These are phyloP conservation scores for Mesoclemmys tuberculata DNA, from an alignment of 2,113 vertebrate genomes.

Conservation along the genomic window DNA sequence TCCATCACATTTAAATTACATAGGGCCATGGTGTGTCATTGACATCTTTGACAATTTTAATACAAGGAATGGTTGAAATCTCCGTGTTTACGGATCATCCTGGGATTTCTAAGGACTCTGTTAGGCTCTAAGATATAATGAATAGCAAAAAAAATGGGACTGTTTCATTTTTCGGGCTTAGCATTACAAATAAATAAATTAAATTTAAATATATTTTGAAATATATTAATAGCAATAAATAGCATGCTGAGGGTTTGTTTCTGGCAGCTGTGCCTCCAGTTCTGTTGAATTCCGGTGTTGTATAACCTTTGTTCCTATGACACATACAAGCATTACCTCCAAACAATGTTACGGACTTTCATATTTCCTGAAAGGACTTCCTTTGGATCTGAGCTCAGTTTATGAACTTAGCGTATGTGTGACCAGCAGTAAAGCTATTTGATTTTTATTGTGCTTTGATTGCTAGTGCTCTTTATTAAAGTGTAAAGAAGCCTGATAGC, in stretches of 20 bases:
- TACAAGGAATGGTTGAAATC: conserved; percentile 64
- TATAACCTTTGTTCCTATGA: neutral
- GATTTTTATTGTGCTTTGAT: neutral
- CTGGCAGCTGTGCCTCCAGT: fast-evolving
- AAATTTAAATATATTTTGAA: neutral
- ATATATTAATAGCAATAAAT: neutral
- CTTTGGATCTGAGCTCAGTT: neutral
- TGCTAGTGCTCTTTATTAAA: neutral
- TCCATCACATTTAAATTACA: conserved; percentile 61
- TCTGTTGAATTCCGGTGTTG: neutral
- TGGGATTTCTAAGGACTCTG: conserved; percentile 64
- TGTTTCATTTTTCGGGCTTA: conserved; percentile 6
- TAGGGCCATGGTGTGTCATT: conserved; percentile 19
- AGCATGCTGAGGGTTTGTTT: neutral
- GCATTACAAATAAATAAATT: conserved; percentile 12
- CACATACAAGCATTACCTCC: fast-evolving
- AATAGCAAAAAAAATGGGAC: conserved; percentile 34
- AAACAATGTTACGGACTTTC: neutral
- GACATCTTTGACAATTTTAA: conserved; percentile 72
- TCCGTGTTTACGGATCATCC: conserved; percentile 41
- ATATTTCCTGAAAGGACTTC: neutral
- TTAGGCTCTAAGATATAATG: conserved; percentile 46
- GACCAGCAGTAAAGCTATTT: neutral
- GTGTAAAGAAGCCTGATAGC: conserved; percentile 42
- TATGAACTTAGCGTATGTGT: neutral